Percentiles rank a stretch among this genome's conserved stretches.
phyloP scores from a whole-genome alignment of 2,797 vertebrate genomes.

The Lithobates sylvaticus region DNA sequence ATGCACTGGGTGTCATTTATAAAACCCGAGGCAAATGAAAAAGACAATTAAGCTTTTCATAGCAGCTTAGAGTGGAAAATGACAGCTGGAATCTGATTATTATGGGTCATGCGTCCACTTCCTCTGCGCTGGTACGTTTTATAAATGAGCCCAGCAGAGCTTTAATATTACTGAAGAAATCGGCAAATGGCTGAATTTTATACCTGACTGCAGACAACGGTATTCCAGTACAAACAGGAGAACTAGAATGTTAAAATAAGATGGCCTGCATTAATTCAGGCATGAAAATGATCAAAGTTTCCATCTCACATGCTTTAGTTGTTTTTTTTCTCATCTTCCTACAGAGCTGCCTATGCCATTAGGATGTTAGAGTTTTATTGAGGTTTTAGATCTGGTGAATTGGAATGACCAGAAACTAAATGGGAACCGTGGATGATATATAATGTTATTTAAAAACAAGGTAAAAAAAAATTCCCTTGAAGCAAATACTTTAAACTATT shows the following conservation, averaged over 20 bases:
- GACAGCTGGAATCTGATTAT: too few species aligned
- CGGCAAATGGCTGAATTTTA: too few species aligned
- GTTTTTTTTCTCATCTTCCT: not conserved
- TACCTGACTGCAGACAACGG: not conserved
- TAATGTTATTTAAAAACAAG: not conserved
- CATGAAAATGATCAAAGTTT: not conserved
- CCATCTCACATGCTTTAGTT: not conserved
- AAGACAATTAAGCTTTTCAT: too few species aligned
- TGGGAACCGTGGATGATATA: not conserved
- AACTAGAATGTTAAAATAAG: not conserved
- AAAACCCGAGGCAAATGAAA: too few species aligned
- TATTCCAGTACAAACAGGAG: not conserved
- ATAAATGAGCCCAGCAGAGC: too few species aligned
- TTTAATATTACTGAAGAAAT: too few species aligned
- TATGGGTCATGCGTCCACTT: too few species aligned
- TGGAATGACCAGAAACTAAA: not conserved
- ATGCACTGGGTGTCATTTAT: too few species aligned
- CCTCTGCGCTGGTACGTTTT: too few species aligned
- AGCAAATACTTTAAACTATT: slow-evolving; percentile 7
- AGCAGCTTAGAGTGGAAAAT: too few species aligned
- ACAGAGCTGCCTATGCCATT: not conserved
- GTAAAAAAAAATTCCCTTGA: slow-evolving; percentile 31
- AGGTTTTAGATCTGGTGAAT: not conserved
- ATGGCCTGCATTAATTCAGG: not conserved
- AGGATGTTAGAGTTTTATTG: not conserved